Evolutionary conservation across 2,797 vertebrate genomes (phyloP).

Genomic region (Lepilemur septentrionalis): DNA sequence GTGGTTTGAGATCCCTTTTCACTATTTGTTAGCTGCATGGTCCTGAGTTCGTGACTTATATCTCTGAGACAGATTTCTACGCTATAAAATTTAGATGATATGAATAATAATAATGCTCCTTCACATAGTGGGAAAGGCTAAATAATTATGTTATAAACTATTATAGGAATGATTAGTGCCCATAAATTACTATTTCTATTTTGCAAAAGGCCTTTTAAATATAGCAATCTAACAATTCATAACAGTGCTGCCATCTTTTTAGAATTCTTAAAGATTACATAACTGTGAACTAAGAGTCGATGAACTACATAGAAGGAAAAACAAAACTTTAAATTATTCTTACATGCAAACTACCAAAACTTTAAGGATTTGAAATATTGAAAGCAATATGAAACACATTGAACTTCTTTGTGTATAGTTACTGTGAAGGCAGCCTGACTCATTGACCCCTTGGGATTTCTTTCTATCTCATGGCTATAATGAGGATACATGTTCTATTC

Average conservation of each 20-base stretch:
- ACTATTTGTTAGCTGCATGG: background rate
- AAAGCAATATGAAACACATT: background rate
- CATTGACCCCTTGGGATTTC: background rate
- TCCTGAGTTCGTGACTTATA: background rate
- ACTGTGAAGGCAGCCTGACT: background rate
- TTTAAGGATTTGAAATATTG: background rate
- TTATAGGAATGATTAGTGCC: background rate
- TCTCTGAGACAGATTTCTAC: background rate
- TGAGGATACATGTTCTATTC: background rate
- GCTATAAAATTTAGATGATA: background rate
- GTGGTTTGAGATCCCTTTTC: background rate
- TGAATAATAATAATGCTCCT: background rate
- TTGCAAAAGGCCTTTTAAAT: background rate
- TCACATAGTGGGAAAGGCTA: background rate
- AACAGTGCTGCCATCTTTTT: background rate
- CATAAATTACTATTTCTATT: background rate
- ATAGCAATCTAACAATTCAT: background rate
- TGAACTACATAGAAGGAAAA: background rate
- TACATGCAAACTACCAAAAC: background rate
- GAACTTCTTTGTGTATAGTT: background rate
- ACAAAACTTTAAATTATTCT: constrained; percentile 8
- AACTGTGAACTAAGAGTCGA: background rate
- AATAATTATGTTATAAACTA: background rate
- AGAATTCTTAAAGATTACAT: background rate
- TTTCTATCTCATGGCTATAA: background rate